Evolutionary conservation across 2,888 invertebrate genomes (phyloP), one percentile per base, ranked within the genome.

Genomic region (Meganola albula): DNA sequence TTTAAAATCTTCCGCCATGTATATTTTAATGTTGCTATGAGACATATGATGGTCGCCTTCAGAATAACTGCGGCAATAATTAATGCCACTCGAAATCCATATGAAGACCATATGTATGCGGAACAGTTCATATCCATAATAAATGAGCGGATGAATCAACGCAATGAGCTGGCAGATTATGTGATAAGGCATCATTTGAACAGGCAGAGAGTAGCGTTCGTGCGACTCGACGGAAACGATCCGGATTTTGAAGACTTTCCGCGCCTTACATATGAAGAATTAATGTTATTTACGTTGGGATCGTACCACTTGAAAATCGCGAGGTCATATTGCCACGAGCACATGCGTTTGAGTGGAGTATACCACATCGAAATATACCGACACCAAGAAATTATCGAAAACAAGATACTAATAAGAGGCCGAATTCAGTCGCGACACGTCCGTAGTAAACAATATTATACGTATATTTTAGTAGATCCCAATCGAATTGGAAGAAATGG

Each of bases 281-380:
- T 20, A 2, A 3, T 20, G 7, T 2, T 20, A 3, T 20, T 20
- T 20, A n/a, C 20, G 2, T 2, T 20, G 4, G 21, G 37, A 12
- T 32, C 32, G 10, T 33, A 32, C 27, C 32, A 37, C 9, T 9
- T 37, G 16, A 37, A 37, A 38, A 29, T 34, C 12, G 38, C 38
- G 14, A 12, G 22, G 11, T 30, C 30, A 10, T 37, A 37, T 18
- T 37, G 18, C 13, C 10, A 24, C 13, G 28, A 37, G 24, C 38
- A 38, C 31, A 31, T 34, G 8, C 27, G 38, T 14, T 29, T 12
- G 21, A 26, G 13, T 23, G 29, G 37, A 11, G 21, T 23, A 18
- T 37, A 28, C 18, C 13, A 13, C 12, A 37, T 37, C 12, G 37
- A 37, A 27, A 18, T 28, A 23, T 32, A 24, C 26, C 16, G 31